Evolutionary conservation across 2,797 vertebrate genomes (phyloP).

Genomic region (Muscicapa striata): DNA sequence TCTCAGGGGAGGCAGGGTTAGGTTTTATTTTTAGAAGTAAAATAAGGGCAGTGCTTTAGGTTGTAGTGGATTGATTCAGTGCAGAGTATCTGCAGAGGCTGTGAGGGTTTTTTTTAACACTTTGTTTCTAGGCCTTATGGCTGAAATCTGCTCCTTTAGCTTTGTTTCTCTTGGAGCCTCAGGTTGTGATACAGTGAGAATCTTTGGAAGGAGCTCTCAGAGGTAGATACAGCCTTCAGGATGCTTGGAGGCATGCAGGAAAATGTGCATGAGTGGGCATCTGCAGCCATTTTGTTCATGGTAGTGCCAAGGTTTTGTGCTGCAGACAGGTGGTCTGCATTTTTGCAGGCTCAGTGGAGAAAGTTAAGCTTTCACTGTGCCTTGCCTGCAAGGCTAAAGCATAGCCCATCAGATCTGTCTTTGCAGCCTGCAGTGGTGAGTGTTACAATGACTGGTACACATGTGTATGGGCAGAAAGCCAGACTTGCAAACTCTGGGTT

Average conservation of each 20-base stretch:
- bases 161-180: not conserved
- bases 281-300: constrained; percentile 58
- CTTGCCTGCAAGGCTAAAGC: not conserved
- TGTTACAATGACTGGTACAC: constrained; percentile 22
- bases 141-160: not conserved
- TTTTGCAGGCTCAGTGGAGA: not conserved
- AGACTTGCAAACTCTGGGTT: constrained; percentile 4
- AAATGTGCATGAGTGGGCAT: not conserved
- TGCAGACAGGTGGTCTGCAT: constrained; percentile 33
- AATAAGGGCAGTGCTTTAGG: not conserved
- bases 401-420: not conserved
- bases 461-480: constrained; percentile 34
- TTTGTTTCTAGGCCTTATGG: not conserved
- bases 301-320: not conserved
- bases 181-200: not conserved
- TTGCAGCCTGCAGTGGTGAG: not conserved
- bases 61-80: not conserved
- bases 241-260: not conserved
- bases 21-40: not conserved
- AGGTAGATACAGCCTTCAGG: not conserved
- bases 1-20: not conserved
- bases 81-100: not conserved
- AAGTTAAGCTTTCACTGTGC: not conserved
- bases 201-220: not conserved
- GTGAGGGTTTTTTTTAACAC: not conserved